Evolutionary conservation across 2,888 invertebrate genomes (phyloP), one percentile per base, ranked within the genome.

Genomic region (Drosophila borborema): DNA sequence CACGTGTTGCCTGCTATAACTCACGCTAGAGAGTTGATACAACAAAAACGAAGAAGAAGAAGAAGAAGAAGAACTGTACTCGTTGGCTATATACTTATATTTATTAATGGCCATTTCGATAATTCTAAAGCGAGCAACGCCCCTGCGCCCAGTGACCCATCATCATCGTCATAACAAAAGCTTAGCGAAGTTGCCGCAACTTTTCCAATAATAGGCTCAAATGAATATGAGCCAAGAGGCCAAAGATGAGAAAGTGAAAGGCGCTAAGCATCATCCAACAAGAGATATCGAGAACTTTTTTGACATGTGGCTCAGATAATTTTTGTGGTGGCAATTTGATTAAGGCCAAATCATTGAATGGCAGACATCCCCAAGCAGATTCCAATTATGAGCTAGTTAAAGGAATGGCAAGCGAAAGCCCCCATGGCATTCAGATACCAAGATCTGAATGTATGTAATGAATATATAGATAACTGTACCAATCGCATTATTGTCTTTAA

Each of bases 191-290:
- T 82, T 81, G 48, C n/a, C 66, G 54, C 71, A 87, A 87, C 90
- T 87, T 87, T 90, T 89, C 88, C 82, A 87, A 87, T 90, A 85
- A 88, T 88, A 85, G 77, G 89, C 85, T 86, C 74, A 85, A 90
- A 90, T 85, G 72, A 85, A 85, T 86, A 90, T 86, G 71, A 74
- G 67, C 48, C 62, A 18, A 43, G 64, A 51, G 64, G 48, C 18
- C 1, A 4, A 3, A 14, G 34, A 10, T 1, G 41, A 7, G 38
- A 8, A 66, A 70, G 66, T 34, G 60, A 64, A 63, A 73, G 54
- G 20, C 66, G 54, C 38, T n/a, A 12, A 55, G 28, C 69, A 53
- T 68, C 70, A 53, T 4, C 48, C 64, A 62, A 64, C 60, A 53
- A 79, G 58, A 74, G 75, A 76, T 76, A 79, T 79, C 64, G 49